These are phyloP conservation scores for Fukomys damarensis DNA, from an alignment of 2,113 vertebrate genomes.

Conservation along the genomic window DNA sequence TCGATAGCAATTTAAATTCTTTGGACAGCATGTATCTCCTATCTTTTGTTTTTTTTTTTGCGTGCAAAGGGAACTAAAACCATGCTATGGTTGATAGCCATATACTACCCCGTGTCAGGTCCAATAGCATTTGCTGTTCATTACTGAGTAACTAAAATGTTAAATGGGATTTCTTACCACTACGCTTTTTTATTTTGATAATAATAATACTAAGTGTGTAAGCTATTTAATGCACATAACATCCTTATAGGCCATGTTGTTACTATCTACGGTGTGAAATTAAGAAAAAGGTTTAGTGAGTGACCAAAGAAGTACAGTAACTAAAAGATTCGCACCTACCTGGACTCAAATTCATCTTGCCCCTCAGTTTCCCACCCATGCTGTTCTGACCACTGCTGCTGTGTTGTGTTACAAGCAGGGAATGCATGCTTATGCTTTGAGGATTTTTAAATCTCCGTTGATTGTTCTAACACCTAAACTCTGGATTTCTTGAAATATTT, in stretches of 20 bases:
- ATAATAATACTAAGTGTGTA: not conserved
- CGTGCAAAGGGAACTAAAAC: not conserved
- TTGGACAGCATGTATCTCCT: not conserved
- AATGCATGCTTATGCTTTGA: not conserved
- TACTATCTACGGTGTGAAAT: not conserved
- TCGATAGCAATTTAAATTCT: not conserved
- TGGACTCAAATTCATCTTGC: not conserved
- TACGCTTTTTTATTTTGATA: not conserved
- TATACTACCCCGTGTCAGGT: not conserved
- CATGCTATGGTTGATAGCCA: not conserved
- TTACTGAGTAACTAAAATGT: constrained; percentile 25
- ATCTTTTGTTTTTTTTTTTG: not conserved
- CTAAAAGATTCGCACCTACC: not conserved
- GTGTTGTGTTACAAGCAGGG: not conserved
- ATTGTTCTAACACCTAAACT: not conserved
- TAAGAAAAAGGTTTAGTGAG: not conserved
- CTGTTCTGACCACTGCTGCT: not conserved
- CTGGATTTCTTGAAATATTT: not conserved
- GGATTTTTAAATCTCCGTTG: not conserved
- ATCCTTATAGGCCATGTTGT: not conserved
- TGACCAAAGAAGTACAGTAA: not conserved
- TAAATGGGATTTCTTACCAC: not conserved
- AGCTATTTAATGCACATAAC: not conserved
- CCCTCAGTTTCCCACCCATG: accelerated
- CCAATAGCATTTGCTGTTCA: not conserved